phyloP scores from a whole-genome alignment of 2,797 vertebrate species.

The Mormyrops attenuatus region DNA sequence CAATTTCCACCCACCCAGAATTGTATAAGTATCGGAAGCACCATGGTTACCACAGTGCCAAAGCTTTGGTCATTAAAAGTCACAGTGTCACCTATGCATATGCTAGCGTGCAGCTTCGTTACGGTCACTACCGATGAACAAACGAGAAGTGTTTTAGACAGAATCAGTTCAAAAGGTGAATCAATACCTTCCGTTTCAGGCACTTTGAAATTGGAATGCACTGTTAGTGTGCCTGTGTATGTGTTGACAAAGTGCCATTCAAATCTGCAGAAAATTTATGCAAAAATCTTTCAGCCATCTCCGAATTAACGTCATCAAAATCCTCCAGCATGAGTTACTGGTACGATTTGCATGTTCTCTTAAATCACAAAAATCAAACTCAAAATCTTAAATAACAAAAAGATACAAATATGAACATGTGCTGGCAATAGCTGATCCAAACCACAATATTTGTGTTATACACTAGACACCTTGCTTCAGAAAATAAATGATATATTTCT shows the following conservation, averaged over 20 bases:
- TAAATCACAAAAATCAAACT: neutral
- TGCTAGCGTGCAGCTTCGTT: neutral
- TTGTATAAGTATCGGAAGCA: neutral
- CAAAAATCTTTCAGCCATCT: neutral
- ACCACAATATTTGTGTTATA: neutral
- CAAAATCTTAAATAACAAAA: neutral
- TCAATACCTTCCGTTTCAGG: constrained; percentile 14
- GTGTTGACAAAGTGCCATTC: neutral
- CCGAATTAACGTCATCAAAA: neutral
- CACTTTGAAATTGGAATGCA: constrained; percentile 15
- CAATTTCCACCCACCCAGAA: neutral
- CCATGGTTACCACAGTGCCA: neutral
- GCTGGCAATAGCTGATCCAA: neutral
- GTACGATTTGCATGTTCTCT: neutral
- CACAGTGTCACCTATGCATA: constrained; percentile 18
- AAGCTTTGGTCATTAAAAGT: constrained; percentile 23
- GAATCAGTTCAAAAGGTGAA: constrained; percentile 7
- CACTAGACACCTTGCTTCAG: neutral
- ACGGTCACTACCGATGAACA: neutral
- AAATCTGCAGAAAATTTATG: neutral
- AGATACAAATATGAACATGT: neutral
- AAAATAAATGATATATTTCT: neutral
- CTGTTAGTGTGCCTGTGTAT: neutral
- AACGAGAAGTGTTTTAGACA: neutral
- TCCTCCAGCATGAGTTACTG: neutral